Percentiles rank a stretch among this genome's conserved stretches.
Conservation (phyloP, 1,140 invertebrate genomes). For the Scaptomyza pallida region DNA sequence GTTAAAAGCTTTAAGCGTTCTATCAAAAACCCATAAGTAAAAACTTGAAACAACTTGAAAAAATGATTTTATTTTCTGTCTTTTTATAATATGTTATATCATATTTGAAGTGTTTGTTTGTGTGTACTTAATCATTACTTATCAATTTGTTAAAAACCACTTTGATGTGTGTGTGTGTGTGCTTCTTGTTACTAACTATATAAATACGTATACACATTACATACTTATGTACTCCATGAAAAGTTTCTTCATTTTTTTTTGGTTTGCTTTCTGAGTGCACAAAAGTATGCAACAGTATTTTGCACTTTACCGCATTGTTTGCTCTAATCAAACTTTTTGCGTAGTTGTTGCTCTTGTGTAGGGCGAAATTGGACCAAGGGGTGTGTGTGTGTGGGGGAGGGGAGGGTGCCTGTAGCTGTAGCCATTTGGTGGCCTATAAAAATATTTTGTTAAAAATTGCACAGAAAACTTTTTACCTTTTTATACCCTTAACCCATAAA, state of each 20-base stretch:
- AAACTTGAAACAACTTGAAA: neutral
- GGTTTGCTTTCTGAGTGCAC: constrained; percentile 1
- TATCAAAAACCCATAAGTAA: neutral
- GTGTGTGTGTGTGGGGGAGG: neutral
- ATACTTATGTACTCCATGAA: neutral
- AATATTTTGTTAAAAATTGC: constrained; percentile 40
- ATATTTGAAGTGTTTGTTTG: neutral
- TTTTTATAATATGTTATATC: neutral
- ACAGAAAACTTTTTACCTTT: constrained; percentile 24
- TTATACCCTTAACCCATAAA: too few relatives aligned
- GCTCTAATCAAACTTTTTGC: constrained; percentile 61
- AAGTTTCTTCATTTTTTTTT: too few relatives aligned
- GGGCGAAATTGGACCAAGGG: too few relatives aligned
- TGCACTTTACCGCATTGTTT: constrained; percentile 63
- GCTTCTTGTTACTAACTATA: constrained; percentile 19
- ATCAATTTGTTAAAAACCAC: constrained; percentile 36
- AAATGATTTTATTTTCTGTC: neutral
- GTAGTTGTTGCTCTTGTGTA: neutral
- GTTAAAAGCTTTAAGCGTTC: too few relatives aligned
- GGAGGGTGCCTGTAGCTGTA: neutral
- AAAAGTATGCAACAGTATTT: constrained; percentile 74
- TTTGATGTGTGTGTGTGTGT: constrained; percentile 38
- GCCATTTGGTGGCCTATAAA: constrained; percentile 41
- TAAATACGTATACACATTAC: neutral
- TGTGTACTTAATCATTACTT: constrained; percentile 25